Base-by-base conservation (phyloP, 2,113 vertebrate species). In the Brevimyrus niger region DNA sequence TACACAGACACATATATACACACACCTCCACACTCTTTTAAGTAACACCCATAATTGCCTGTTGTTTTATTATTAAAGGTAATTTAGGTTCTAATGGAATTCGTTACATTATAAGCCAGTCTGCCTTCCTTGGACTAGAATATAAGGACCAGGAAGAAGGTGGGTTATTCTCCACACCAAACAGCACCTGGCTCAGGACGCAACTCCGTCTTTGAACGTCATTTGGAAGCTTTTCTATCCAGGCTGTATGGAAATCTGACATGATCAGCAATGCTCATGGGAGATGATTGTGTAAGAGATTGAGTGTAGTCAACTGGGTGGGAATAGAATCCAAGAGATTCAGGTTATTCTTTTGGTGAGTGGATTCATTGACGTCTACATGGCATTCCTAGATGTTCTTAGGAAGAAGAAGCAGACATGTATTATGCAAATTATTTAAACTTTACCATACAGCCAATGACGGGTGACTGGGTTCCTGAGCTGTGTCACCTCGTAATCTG, bases 1-100 rank as follows among this genome's bases (percentile, higher is more conserved):
- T 91, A 92, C 91, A 93, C 94, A 94, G 27, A 42, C 93, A 92
- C 92, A 92, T 91, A 93, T 94, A 94, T 31, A 87, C 69, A 58
- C 92, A 95, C 94, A 95, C 95, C 94, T 94, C 94, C 90, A 89
- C 92, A 91, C 91, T 88, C 92, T 91, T 92, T 91, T 95, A 94
- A 90, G 95, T 94, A 92, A 92, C 91, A 89, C 94, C 93, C 92
- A 91, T 95, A 95, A 96, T 96, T 96, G 94, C 92, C 94, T 94
- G 94, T 95, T 95, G 93, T 95, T 95, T 95, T 95, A 95, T 96
- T 94, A 95, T 95, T 96, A 95, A 95, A 95, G 93, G 93, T 95
- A 93, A 95, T 96, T 95, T 95, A 90, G 92, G 44, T 89, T 85
- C 93, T 95, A 95, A 96, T 95, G 91, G 94, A 95, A 95, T 96